Evolutionary conservation across 2,113 vertebrate genomes (phyloP).

Genomic region (Cyprinus carpio): DNA sequence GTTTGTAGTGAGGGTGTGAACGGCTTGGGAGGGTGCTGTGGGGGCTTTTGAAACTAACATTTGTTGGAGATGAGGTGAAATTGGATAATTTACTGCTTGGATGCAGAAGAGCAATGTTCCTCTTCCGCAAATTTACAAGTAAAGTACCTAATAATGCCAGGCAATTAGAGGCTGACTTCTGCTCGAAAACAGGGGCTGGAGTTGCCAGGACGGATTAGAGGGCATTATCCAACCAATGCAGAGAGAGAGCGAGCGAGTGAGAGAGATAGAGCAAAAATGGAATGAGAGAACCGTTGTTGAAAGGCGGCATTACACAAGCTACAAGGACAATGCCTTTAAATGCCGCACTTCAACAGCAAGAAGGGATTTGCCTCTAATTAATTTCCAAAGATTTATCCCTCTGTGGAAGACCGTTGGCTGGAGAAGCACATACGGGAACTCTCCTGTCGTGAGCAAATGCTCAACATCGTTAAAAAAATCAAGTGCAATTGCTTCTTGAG

Average conservation of each 20-base stretch:
- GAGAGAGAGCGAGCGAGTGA: not conserved
- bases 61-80: conserved; percentile 76
- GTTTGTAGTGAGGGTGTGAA: conserved; percentile 28
- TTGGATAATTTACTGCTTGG: conserved; percentile 81
- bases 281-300: conserved; percentile 59
- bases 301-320: conserved; percentile 71
- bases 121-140: conserved; percentile 80
- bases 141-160: conserved; percentile 79
- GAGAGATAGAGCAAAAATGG: not conserved
- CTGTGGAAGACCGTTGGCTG: conserved; percentile 64
- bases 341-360: conserved; percentile 75
- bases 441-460: conserved; percentile 67
- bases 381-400: conserved; percentile 72
- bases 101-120: conserved; percentile 76
- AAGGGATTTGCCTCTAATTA: conserved; percentile 79
- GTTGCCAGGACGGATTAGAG: conserved; percentile 58
- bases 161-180: conserved; percentile 75
- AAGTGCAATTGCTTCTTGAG: conserved; percentile 61
- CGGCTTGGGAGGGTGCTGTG: conserved; percentile 50
- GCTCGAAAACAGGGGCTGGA: conserved; percentile 71
- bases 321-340: conserved; percentile 76
- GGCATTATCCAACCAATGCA: conserved; percentile 37
- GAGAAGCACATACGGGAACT: conserved; percentile 60
- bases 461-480: conserved; percentile 70
- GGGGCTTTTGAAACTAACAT: conserved; percentile 49